These are phyloP conservation scores for Enteromius radiatus DNA, from an alignment of 2,797 vertebrate species.

Conservation along the genomic window DNA sequence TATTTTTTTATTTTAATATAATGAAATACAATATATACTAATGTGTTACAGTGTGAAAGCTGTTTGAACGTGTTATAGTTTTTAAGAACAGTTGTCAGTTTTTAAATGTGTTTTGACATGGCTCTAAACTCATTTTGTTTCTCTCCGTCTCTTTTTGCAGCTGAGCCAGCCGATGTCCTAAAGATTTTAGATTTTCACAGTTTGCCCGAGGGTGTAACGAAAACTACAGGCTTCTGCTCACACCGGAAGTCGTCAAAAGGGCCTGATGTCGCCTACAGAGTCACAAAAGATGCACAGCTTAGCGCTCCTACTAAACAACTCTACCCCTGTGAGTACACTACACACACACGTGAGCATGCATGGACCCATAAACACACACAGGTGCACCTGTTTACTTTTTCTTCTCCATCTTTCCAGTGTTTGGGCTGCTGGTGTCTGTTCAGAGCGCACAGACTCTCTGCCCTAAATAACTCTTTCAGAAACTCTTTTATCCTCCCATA, in stretches of 20 bases:
- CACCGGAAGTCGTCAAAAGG: conserved; percentile 87
- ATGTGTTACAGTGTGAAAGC: background rate
- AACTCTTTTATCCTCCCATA: background rate
- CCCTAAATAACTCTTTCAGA: conserved; percentile 2
- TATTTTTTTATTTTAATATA: too few relatives aligned
- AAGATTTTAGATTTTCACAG: conserved; percentile 97
- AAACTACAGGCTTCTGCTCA: conserved; percentile 91
- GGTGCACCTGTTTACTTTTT: conserved; percentile 3
- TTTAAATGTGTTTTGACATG: background rate
- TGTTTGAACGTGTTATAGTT: background rate
- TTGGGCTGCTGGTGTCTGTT: conserved; percentile 12
- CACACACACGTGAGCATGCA: background rate
- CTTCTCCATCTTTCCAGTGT: background rate
- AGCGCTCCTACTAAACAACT: conserved; percentile 96
- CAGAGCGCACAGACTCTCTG: conserved; percentile 2
- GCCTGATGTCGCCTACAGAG: conserved; percentile 92
- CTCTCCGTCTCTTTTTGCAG: conserved; percentile 68
- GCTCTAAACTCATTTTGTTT: background rate
- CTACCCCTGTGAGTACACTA: conserved; percentile 84
- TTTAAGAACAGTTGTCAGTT: background rate
- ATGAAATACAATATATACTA: background rate
- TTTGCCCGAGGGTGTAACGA: conserved; percentile 93
- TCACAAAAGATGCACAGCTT: conserved; percentile 93
- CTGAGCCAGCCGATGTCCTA: conserved; percentile 92
- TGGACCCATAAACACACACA: background rate